Conservation (phyloP, 2,888 invertebrate species). For the Eupithecia vulgata region DNA sequence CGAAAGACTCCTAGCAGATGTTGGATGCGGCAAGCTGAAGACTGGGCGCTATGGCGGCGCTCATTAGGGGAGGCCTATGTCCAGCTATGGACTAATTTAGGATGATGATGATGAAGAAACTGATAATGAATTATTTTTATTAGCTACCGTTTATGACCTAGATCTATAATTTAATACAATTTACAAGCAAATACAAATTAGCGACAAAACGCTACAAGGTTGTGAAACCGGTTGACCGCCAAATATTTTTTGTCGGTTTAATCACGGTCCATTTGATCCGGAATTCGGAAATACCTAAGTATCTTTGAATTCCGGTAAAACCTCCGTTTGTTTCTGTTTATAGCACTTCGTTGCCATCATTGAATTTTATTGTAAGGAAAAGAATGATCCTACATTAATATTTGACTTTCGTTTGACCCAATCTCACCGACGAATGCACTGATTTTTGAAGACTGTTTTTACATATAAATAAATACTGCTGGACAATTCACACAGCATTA, state of each 20-base stretch:
- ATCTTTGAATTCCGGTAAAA: slow-evolving; percentile 5
- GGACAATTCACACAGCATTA: no score
- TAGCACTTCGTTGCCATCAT: neutral
- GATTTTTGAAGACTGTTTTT: no score
- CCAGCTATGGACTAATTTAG: no score
- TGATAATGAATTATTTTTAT: neutral
- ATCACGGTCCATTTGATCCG: slow-evolving; percentile 21
- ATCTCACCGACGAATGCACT: no score
- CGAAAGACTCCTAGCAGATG: no score
- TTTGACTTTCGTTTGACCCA: no score
- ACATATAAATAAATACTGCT: no score
- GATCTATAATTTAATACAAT: slow-evolving; percentile 1
- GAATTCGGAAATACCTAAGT: slow-evolving; percentile 18
- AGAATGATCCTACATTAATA: neutral
- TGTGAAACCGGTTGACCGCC: slow-evolving; percentile 21
- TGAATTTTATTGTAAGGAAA: neutral
- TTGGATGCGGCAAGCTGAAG: no score
- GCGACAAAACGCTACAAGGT: slow-evolving; percentile 22
- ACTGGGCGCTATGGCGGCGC: no score
- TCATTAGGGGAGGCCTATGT: no score
- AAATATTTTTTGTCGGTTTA: slow-evolving; percentile 14
- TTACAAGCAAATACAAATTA: neutral
- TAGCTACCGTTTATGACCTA: neutral
- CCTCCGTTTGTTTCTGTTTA: slow-evolving; percentile 11
- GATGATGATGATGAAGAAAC: no score